Conservation (phyloP, 2,113 vertebrate species). For the Synodontis membranacea region DNA sequence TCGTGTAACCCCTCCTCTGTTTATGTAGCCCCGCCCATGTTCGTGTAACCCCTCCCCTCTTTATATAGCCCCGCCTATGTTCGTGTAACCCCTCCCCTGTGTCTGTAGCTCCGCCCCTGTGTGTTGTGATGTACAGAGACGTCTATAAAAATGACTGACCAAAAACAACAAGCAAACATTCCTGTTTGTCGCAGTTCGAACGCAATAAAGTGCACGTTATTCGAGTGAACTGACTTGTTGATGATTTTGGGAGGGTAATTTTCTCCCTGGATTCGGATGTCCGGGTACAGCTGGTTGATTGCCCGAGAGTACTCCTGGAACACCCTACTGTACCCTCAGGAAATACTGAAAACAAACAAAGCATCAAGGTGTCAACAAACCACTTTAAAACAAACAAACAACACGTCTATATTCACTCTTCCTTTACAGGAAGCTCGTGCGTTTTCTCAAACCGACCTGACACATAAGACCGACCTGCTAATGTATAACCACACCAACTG, state of each 20-base stretch:
- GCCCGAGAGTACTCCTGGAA: slow-evolving; percentile 77
- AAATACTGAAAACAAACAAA: slow-evolving; percentile 65
- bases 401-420: not conserved
- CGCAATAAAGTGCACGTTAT: not conserved
- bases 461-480: not conserved
- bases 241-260: slow-evolving; percentile 73
- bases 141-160: no score
- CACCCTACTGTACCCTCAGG: slow-evolving; percentile 79
- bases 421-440: not conserved
- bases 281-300: slow-evolving; percentile 76
- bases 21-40: no score
- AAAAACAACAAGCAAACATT: no score
- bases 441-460: not conserved
- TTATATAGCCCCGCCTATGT: no score
- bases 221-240: slow-evolving; percentile 65
- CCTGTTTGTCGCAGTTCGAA: not conserved
- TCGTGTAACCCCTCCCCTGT: no score
- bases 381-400: not conserved
- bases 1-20: no score
- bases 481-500: not conserved
- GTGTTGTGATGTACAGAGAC: no score
- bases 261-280: slow-evolving; percentile 74
- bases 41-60: no score
- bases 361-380: not conserved
- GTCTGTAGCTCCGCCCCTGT: no score